Base-by-base conservation (phyloP, 2,113 vertebrate genomes). In the Blennius ocellaris region DNA sequence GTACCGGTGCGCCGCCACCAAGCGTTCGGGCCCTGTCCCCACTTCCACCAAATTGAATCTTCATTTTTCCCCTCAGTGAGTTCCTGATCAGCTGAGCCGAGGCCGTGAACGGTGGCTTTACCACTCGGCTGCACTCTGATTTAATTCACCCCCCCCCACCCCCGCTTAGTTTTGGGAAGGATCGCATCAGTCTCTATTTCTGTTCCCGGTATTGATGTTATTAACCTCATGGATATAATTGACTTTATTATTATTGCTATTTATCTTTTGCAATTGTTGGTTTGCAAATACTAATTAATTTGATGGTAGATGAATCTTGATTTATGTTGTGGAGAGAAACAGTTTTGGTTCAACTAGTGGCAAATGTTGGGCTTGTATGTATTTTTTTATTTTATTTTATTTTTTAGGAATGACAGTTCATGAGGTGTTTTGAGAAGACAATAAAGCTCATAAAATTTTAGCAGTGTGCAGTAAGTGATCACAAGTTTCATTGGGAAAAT, bases 181-280 rank as follows among this genome's bases (percentile, higher is more conserved):
- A 92, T 82, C 74, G 44, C 72, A 78, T 72, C 65, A 49, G 65
- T 84, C 79, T 83, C 58, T 84, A 73, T 82, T 89, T 78, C 72
- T 80, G 79, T 88, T 89, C 71, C 86, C 82, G 61, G 52, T 87
- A 73, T 90, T 84, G 83, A 85, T 91, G 85, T 92, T 89, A 85
- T 87, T 89, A 87, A 90, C 84, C 70, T 82, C 82, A 87, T 76
- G 54, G 65, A 88, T 89, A 89, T 81, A 79, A 89, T 89, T 89
- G 78, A 79, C 86, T 81, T 76, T 75, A 87, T 90, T 73, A 62
- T 86, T 80, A 80, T 90, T 81, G 79, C 88, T 93, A 93, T 94
- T 93, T 92, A 90, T 91, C 78, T 90, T 89, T 93, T 92, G 79
- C 86, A 85, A 63, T 88, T 89, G 82, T 66, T 80, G 78, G 77